phyloP scores from a whole-genome alignment of 2,797 vertebrate genomes.

The Synanceia verrucosa region DNA sequence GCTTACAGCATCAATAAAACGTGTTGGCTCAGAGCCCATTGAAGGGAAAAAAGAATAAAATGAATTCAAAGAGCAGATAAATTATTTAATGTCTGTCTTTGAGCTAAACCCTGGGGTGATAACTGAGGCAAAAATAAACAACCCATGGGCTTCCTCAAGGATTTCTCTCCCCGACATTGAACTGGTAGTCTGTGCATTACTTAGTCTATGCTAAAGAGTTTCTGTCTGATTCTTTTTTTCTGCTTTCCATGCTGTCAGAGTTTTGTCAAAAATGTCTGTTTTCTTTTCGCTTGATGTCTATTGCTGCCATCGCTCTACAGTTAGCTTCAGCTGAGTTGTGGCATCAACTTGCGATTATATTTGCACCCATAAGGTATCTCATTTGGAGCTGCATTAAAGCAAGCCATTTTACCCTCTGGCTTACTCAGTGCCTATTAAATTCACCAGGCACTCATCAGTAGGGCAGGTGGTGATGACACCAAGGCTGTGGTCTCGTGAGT shows the following conservation, averaged over 20 bases:
- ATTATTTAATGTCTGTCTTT: constrained; percentile 78
- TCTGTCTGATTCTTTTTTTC: constrained; percentile 9
- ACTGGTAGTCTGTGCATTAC: constrained; percentile 50
- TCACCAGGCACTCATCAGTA: constrained; percentile 48
- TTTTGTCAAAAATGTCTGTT: constrained; percentile 40
- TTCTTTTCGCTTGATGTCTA: constrained; percentile 15
- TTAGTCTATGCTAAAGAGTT: constrained; percentile 36
- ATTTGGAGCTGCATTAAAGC: constrained; percentile 49
- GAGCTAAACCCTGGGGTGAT: constrained; percentile 70
- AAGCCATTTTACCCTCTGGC: constrained; percentile 38
- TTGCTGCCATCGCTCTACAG: constrained; percentile 29
- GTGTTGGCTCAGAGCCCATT: constrained; percentile 37
- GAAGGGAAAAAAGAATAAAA: constrained; percentile 46
- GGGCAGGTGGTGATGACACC: constrained; percentile 25
- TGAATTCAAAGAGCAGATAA: constrained; percentile 66
- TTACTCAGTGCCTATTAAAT: constrained; percentile 56
- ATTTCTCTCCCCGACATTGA: constrained; percentile 57
- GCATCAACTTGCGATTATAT: constrained; percentile 37
- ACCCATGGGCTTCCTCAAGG: constrained; percentile 65
- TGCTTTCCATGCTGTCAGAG: constrained; percentile 7
- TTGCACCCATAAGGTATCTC: constrained; percentile 41
- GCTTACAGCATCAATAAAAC: constrained; percentile 27
- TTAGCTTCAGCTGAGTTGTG: constrained; percentile 26
- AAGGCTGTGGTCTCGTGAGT: constrained; percentile 44
- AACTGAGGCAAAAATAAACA: constrained; percentile 76